Conservation (phyloP, 2,888 invertebrate genomes). For the Dicranocentrus wangi region DNA sequence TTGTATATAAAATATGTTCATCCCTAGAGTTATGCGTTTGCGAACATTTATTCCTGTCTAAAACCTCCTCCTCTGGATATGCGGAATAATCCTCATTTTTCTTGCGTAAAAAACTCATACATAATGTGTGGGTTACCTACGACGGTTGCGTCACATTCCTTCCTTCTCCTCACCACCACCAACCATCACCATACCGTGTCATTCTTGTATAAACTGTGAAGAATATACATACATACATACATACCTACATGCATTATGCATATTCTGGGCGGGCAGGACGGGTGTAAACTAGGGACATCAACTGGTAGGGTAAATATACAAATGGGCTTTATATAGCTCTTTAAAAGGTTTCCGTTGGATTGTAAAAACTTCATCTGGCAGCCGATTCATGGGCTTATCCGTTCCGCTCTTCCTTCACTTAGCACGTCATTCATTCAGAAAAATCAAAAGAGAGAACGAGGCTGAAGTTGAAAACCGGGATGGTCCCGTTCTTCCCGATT, state of each 20-base stretch:
- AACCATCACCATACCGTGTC: not conserved
- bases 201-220: not conserved
- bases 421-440: conserved; percentile 59
- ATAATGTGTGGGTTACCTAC: too few species aligned
- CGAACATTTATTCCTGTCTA: not conserved
- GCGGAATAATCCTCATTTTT: too few species aligned
- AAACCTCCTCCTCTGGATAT: not conserved
- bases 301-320: conserved; percentile 55
- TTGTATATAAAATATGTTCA: not conserved
- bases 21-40: not conserved
- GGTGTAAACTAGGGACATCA: conserved; percentile 40
- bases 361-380: conserved; percentile 48
- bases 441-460: not conserved
- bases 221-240: not conserved
- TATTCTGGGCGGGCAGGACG: not conserved
- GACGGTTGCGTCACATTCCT: not conserved
- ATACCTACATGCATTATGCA: not conserved
- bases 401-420: conserved; percentile 35
- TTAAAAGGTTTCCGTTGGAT: conserved; percentile 49
- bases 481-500: too few species aligned
- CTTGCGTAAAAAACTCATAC: too few species aligned
- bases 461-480: not conserved
- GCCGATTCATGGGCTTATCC: conserved; percentile 13
- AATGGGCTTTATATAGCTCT: conserved; percentile 53
- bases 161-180: too few species aligned